Evolutionary conservation across 1,140 invertebrate species (phyloP).

Genomic region (Pomacea maculata): DNA sequence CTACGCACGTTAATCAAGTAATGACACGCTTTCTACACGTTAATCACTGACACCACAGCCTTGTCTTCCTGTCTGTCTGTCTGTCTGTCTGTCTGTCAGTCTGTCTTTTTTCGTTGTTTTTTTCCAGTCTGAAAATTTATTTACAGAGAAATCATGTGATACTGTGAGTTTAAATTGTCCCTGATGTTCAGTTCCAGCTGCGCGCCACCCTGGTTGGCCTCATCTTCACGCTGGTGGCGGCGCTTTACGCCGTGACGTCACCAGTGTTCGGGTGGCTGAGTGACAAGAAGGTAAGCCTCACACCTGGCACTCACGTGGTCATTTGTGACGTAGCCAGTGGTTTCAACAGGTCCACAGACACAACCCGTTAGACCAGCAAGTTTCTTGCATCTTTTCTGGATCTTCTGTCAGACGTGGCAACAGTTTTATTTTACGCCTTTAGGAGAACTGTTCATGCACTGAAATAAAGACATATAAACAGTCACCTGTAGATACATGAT

Average conservation of each 20-base stretch:
- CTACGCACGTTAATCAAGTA: conserved; percentile 55
- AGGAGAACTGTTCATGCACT: neutral
- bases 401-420: neutral
- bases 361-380: neutral
- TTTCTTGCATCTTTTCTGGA: neutral
- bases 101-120: neutral
- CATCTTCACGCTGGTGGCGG: conserved; percentile 56
- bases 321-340: neutral
- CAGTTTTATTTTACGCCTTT: neutral
- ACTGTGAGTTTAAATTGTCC: too few relatives aligned
- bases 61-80: too few relatives aligned
- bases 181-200: conserved; percentile 49
- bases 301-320: neutral
- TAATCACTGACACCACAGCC: too few relatives aligned
- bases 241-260: conserved; percentile 53
- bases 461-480: too few relatives aligned
- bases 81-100: too few relatives aligned
- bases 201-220: conserved; percentile 47
- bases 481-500: neutral
- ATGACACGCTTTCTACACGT: neutral
- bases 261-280: conserved; percentile 56
- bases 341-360: neutral
- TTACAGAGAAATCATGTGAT: too few relatives aligned
- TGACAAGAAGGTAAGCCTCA: conserved; percentile 44
- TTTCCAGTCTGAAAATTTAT: neutral